Evolutionary conservation across 2,888 invertebrate genomes (phyloP), one percentile per base, ranked within the genome.

Genomic region (Chouioia cunea): DNA sequence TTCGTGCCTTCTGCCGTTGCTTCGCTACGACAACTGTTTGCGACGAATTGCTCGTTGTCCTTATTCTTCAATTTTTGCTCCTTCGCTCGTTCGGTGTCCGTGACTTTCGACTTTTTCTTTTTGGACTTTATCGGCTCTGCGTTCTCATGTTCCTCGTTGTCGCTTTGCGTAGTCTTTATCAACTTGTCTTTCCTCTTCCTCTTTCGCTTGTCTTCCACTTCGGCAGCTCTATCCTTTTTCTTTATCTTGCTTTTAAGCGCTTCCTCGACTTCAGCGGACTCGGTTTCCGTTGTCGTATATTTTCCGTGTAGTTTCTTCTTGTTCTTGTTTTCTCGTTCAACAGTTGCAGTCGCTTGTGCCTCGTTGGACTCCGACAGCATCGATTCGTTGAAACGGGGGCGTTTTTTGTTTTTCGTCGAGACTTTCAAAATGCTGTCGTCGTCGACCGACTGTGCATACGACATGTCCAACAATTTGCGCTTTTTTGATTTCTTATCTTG

Each of bases 401-500:
- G 47, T 46, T 74, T 71, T 15, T 63, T 65, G 8, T 65, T 58
- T 20, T 71, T 73, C 27, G n/a, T 62, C 2, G 18, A 22, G 12
- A 14, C 2, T 2, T 47, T 56, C 14, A 69, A 1, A 12, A 66
- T 22, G 4, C 65, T 71, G 2, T 74, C 71, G 0, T 74, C 70
- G 8, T 68, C 63, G 10, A 56, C 0, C 0, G 66, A 69, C 1
- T 16, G 27, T 8, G 50, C 23, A 6, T 56, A n/a, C 1, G 74
- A 72, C 12, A 67, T 46, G 15, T 76, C 74, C 1, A 65, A 53
- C 6, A 70, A 62, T 22, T 77, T 79, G n/a, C 75, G 75, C 62
- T 76, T 79, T 56, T 79, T 78, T 4, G 75, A 69, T 50, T 73
- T 75, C n/a, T 74, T 74, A 53, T 22, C 3, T n/a, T 12, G 36